Percentiles rank a stretch among this genome's conserved stretches.
Evolutionary conservation across 2,797 vertebrate species (phyloP).

Genomic region (Denticeps clupeoides): DNA sequence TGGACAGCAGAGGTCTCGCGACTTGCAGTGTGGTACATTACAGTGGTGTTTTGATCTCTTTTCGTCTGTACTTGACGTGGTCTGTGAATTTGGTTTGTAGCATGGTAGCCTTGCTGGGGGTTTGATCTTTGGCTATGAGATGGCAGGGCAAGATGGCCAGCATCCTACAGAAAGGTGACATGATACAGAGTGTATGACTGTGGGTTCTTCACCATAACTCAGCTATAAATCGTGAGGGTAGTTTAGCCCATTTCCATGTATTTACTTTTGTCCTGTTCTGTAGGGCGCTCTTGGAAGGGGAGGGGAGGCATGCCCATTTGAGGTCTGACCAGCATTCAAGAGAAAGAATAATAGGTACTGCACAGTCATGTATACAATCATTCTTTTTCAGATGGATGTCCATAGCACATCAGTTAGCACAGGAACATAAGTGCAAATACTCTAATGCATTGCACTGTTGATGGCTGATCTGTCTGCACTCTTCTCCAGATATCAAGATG

Average conservation of each 20-base stretch:
- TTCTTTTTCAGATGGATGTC: neutral
- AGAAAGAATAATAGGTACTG: conserved; percentile 61
- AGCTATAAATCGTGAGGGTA: conserved; percentile 1
- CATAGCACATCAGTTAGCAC: conserved; percentile 9
- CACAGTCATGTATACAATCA: neutral
- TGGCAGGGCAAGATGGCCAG: conserved; percentile 47
- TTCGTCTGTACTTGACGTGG: conserved; percentile 29
- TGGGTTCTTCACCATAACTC: neutral
- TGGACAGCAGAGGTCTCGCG: conserved; percentile 15
- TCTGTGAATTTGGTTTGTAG: conserved; percentile 17
- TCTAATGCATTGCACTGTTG: too few species aligned
- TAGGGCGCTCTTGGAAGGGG: conserved; percentile 84
- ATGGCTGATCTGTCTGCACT: too few species aligned
- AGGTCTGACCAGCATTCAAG: conserved; percentile 51
- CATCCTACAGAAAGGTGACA: conserved; percentile 40
- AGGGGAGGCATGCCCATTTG: conserved; percentile 57
- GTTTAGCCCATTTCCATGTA: neutral
- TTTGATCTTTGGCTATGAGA: conserved; percentile 40
- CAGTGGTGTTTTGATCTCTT: conserved; percentile 24
- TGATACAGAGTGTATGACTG: conserved; percentile 5
- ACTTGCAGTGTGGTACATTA: conserved; percentile 10
- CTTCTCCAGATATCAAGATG: conserved; percentile 67
- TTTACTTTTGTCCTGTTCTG: conserved; percentile 20
- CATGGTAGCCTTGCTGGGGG: conserved; percentile 30
- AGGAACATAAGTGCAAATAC: too few species aligned